phyloP scores from a whole-genome alignment of 2,888 invertebrate species.

The Congeria kusceri region DNA sequence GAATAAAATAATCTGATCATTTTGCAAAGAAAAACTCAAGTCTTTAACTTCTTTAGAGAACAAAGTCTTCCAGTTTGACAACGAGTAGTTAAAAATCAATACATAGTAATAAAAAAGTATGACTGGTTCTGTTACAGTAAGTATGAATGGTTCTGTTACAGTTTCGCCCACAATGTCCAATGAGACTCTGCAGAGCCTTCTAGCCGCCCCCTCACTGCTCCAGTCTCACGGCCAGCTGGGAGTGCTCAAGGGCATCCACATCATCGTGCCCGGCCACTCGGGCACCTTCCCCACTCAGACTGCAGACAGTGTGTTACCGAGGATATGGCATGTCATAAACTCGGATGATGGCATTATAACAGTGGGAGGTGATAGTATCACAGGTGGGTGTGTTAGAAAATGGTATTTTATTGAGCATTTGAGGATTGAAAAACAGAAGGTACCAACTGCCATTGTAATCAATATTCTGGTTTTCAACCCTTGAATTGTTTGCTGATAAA shows the following conservation, averaged over 20 bases:
- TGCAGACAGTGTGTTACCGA: slow-evolving; percentile 53
- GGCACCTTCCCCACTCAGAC: slow-evolving; percentile 68
- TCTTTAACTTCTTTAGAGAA: too few relatives aligned
- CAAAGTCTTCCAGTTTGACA: too few relatives aligned
- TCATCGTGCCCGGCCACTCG: slow-evolving; percentile 74
- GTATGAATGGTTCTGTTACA: slow-evolving; percentile 29
- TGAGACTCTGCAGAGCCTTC: slow-evolving; percentile 77
- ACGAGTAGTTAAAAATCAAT: too few relatives aligned
- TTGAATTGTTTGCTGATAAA: too few relatives aligned
- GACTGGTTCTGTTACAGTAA: background rate
- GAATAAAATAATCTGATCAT: too few relatives aligned
- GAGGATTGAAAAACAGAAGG: too few relatives aligned
- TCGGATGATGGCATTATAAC: slow-evolving; percentile 78
- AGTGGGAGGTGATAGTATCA: slow-evolving; percentile 57
- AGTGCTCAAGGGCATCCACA: slow-evolving; percentile 76
- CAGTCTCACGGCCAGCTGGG: slow-evolving; percentile 64
- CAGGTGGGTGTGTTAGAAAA: too few relatives aligned
- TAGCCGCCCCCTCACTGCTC: slow-evolving; percentile 71
- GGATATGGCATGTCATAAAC: slow-evolving; percentile 78
- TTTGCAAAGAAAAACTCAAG: too few relatives aligned
- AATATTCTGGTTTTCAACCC: too few relatives aligned
- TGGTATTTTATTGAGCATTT: too few relatives aligned
- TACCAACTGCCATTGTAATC: too few relatives aligned
- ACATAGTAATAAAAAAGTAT: too few relatives aligned
- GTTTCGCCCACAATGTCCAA: slow-evolving; percentile 69